Conservation (phyloP, 2,797 vertebrate genomes). For the Pterois miles region DNA sequence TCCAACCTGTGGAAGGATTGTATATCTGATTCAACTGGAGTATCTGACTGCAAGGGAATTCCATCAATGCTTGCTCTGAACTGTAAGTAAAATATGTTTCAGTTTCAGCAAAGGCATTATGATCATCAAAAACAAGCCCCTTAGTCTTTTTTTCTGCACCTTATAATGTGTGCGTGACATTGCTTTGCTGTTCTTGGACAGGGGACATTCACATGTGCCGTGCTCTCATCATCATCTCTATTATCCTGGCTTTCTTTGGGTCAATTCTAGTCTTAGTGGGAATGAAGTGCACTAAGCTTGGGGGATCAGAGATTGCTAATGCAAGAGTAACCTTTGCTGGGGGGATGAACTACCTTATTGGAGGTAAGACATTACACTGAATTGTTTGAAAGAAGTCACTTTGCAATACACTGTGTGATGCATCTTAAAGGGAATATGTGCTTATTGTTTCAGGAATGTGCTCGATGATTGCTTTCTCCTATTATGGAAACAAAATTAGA, state of each 20-base stretch:
- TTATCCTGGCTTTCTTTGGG: constrained; percentile 83
- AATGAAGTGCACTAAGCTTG: constrained; percentile 88
- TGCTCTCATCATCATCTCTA: constrained; percentile 82
- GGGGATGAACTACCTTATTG: constrained; percentile 82
- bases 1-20: constrained; percentile 87
- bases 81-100: constrained; percentile 68
- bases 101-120: too few relatives aligned
- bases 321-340: constrained; percentile 83
- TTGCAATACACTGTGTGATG: neutral
- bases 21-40: constrained; percentile 82
- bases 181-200: constrained; percentile 48
- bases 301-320: constrained; percentile 81
- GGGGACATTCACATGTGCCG: constrained; percentile 86
- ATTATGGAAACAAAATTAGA: constrained; percentile 81
- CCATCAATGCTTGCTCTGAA: constrained; percentile 80
- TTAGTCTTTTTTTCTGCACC: neutral
- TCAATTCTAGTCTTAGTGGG: constrained; percentile 82
- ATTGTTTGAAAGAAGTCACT: neutral
- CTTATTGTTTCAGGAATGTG: constrained; percentile 76
- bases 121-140: neutral
- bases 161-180: neutral
- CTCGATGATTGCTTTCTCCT: constrained; percentile 80
- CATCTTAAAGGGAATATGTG: neutral
- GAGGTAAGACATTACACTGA: constrained; percentile 68
- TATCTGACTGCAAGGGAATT: constrained; percentile 83